Percentiles rank a stretch among this genome's conserved stretches.
Conservation (phyloP, 2,113 vertebrate species). For the Ophiodon elongatus region DNA sequence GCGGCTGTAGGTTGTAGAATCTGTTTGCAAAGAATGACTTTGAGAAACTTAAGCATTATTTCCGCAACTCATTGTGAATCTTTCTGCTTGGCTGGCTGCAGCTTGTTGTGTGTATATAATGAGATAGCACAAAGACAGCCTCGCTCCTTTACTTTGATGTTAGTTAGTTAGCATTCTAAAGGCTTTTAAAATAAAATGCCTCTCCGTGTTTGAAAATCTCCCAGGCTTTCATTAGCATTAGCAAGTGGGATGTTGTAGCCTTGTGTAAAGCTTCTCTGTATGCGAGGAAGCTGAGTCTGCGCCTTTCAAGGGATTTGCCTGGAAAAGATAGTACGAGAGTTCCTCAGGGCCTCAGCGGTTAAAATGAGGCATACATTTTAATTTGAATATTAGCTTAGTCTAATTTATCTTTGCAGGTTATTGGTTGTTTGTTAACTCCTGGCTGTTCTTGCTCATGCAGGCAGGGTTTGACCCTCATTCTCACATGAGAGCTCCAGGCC, state of each 20-base stretch:
- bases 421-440: slow-evolving; percentile 38
- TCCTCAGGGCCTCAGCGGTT: slow-evolving; percentile 44
- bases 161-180: slow-evolving; percentile 69
- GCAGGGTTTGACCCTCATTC: slow-evolving; percentile 95
- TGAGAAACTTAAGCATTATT: slow-evolving; percentile 52
- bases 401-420: slow-evolving; percentile 50
- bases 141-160: slow-evolving; percentile 74
- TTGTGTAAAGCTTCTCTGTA: slow-evolving; percentile 67
- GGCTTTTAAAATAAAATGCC: slow-evolving; percentile 59
- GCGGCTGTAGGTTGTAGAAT: slow-evolving; percentile 7
- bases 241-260: slow-evolving; percentile 66
- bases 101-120: slow-evolving; percentile 66
- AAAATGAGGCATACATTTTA: slow-evolving; percentile 45
- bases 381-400: slow-evolving; percentile 55
- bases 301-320: slow-evolving; percentile 64
- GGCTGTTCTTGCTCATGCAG: slow-evolving; percentile 71
- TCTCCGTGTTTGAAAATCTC: slow-evolving; percentile 70
- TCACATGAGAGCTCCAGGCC: slow-evolving; percentile 92
- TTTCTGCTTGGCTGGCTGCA: slow-evolving; percentile 56
- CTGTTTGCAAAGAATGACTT: slow-evolving; percentile 47
- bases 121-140: slow-evolving; percentile 60
- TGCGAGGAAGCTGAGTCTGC: slow-evolving; percentile 42
- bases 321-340: slow-evolving; percentile 39
- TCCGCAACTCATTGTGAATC: slow-evolving; percentile 58
- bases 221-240: slow-evolving; percentile 76